Evolutionary conservation across 2,888 invertebrate species (phyloP), one percentile per base, ranked within the genome.

Genomic region (Amphimallon solstitiale): DNA sequence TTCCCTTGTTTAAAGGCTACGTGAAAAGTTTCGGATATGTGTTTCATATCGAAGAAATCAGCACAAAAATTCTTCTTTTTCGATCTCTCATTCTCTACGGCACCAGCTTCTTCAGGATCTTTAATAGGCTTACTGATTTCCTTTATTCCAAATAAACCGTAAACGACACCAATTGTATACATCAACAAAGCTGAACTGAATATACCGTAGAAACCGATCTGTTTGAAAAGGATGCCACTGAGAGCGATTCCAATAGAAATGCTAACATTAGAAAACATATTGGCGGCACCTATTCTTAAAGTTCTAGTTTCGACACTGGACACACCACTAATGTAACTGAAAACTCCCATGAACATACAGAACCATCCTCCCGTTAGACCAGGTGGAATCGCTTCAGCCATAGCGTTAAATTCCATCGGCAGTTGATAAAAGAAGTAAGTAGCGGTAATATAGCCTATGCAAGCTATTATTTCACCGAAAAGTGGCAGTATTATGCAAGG

Each of bases 401-500:
- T 75, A 4, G 82, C 85, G 43, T 84, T 86, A 1, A 78, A 79
- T 83, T 85, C 75, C 37, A 86, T 76, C 9, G 86, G 84, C 81
- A 85, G 84, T 72, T 86, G 84, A 15, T 84, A 69, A 68, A 86
- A 86, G 72, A 79, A 85, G 75, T 85, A 85, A 0, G 84, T 85
- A n/a, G 86, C 80, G 6, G 86, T 70, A 1, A 86, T 72, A 43
- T 86, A 74, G n/a, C 85, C 85, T 29, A 81, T 38, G 1, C 82
- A 75, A 0, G 85, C 82, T 48, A 85, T 66, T 74, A 92, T 89
- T 77, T 92, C 92, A 3, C 92, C 92, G 49, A 90, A 82, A 34
- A 93, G 89, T 0, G 93, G 93, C 63, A 92, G 80, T 4, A 93
- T 84, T 86, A 93, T 92, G 75, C 92, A 92, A 14, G 92, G 90